phyloP scores from a whole-genome alignment of 2,113 vertebrate genomes.

The Scortum barcoo region DNA sequence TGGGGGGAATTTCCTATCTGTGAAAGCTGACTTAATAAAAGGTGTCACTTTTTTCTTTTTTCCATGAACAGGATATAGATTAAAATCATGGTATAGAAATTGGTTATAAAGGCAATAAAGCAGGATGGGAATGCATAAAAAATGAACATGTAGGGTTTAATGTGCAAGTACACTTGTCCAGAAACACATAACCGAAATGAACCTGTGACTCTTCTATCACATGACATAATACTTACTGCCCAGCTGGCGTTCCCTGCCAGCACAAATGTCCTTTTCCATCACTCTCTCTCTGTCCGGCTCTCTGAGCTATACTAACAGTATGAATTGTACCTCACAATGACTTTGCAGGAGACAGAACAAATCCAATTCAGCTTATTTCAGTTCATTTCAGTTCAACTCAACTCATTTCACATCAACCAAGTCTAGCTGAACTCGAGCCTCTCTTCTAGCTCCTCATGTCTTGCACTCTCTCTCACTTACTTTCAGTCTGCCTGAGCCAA shows the following conservation, averaged over 20 bases:
- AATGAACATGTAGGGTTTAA: not conserved
- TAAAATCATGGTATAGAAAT: not conserved
- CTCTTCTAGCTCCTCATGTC: constrained; percentile 31
- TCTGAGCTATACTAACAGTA: constrained; percentile 4
- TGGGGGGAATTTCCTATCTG: not conserved
- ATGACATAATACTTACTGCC: not conserved
- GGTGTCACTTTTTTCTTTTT: not conserved
- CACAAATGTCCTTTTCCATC: constrained; percentile 11
- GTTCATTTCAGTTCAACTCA: constrained; percentile 44
- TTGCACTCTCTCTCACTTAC: constrained; percentile 25
- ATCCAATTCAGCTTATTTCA: constrained; percentile 38
- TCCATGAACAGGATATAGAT: not conserved
- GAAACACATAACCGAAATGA: not conserved
- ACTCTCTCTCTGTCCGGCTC: not conserved
- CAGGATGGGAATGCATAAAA: not conserved
- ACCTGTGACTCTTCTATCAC: not conserved
- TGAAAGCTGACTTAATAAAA: not conserved
- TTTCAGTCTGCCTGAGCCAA: not conserved
- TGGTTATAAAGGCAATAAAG: not conserved
- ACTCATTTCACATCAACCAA: constrained; percentile 40
- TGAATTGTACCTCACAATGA: not conserved
- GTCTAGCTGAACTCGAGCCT: constrained; percentile 34
- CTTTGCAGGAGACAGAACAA: constrained; percentile 22
- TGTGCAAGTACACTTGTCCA: not conserved
- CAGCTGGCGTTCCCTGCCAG: not conserved